Evolutionary conservation across 2,797 vertebrate species (phyloP).

Genomic region (Podarcis siculus): DNA sequence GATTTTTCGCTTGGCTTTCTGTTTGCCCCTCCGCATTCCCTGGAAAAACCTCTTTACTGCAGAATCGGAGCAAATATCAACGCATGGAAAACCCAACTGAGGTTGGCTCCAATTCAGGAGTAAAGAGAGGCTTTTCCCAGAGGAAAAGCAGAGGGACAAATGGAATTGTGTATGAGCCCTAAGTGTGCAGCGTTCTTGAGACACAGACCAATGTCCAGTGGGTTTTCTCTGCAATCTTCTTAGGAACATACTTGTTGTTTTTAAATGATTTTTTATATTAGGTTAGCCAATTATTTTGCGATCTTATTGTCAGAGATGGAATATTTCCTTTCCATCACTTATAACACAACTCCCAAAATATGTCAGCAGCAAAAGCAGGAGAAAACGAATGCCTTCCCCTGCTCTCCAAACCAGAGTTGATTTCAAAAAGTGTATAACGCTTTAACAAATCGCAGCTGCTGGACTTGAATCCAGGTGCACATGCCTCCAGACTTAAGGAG

Average conservation of each 20-base stretch:
- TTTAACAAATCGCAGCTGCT: neutral
- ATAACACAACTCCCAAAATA: neutral
- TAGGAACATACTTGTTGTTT: neutral
- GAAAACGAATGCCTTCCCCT: neutral
- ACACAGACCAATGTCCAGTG: neutral
- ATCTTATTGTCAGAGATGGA: neutral
- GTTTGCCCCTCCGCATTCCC: no score
- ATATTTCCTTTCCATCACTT: neutral
- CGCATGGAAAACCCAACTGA: no score
- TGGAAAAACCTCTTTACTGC: no score
- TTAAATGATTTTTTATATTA: neutral
- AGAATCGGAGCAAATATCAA: no score
- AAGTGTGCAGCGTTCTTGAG: neutral
- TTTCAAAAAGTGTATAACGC: neutral
- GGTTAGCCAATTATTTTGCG: neutral
- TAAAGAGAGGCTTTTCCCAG: no score
- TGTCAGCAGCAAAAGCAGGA: neutral
- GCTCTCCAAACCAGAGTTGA: no score
- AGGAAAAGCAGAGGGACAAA: no score
- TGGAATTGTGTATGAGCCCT: no score
- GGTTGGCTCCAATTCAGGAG: no score
- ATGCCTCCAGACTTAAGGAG: neutral
- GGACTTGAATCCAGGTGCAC: neutral
- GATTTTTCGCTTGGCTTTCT: no score
- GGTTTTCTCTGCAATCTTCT: neutral